Evolutionary conservation across 2,797 vertebrate genomes (phyloP).

Genomic region (Megaceryle alcyon): DNA sequence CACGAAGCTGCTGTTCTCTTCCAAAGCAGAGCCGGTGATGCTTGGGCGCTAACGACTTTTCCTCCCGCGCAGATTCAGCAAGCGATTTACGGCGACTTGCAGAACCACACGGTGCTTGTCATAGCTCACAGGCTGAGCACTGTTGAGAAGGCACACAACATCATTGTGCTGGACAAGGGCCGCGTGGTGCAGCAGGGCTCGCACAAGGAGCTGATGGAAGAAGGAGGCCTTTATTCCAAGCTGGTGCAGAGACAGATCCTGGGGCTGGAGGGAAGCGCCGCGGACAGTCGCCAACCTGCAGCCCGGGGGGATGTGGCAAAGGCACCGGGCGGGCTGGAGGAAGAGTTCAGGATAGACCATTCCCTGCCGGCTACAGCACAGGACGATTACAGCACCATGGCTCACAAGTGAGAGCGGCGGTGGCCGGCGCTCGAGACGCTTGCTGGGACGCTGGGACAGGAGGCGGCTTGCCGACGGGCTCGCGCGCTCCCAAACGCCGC

Average conservation of each 20-base stretch:
- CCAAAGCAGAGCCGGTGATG: accelerated
- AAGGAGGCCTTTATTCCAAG: slow-evolving; percentile 87
- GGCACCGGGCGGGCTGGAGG: neutral
- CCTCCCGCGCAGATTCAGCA: slow-evolving; percentile 86
- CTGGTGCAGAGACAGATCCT: slow-evolving; percentile 93
- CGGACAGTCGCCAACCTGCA: slow-evolving; percentile 11
- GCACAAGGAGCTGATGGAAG: slow-evolving; percentile 89
- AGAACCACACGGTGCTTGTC: slow-evolving; percentile 87
- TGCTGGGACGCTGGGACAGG: neutral
- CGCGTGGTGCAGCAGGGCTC: slow-evolving; percentile 89
- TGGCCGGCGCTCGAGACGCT: neutral
- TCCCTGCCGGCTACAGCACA: neutral
- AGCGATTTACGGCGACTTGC: slow-evolving; percentile 87
- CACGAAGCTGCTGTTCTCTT: neutral
- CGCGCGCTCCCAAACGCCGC: neutral
- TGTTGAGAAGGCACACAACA: slow-evolving; percentile 89
- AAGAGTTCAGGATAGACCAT: slow-evolving; percentile 67
- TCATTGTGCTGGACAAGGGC: slow-evolving; percentile 87
- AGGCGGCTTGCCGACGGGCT: neutral
- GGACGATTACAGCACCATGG: neutral
- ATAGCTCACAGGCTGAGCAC: slow-evolving; percentile 96
- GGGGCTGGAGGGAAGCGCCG: slow-evolving; percentile 76
- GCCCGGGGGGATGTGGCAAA: slow-evolving; percentile 25
- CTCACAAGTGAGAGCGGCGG: slow-evolving; percentile 6
- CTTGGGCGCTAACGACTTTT: neutral